Percentiles rank a stretch among this genome's conserved stretches.
Evolutionary conservation across 2,113 vertebrate genomes (phyloP).

Genomic region (Calidris pygmaea): DNA sequence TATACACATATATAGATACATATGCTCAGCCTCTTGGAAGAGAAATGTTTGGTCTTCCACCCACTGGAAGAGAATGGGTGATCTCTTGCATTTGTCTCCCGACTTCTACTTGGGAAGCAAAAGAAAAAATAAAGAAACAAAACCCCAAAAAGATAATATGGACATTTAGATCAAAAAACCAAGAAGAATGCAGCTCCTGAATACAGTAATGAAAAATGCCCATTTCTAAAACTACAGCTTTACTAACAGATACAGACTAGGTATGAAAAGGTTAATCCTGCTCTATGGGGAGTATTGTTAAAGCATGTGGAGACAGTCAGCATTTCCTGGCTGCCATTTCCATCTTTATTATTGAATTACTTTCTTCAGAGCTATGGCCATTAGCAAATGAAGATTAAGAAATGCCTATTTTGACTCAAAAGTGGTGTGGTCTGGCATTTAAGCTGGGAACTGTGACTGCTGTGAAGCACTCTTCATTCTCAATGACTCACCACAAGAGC

Average conservation of each 20-base stretch:
- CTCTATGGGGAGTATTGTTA: background rate
- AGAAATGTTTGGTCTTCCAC: background rate
- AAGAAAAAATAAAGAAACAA: background rate
- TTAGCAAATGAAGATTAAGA: constrained; percentile 28
- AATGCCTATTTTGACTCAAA: background rate
- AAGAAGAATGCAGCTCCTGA: background rate
- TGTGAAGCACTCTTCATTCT: background rate
- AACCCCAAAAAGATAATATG: background rate
- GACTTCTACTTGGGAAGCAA: background rate
- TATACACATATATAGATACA: background rate
- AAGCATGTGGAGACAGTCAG: background rate
- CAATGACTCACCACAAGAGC: background rate
- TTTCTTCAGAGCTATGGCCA: background rate
- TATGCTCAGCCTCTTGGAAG: background rate
- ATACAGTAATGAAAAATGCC: background rate
- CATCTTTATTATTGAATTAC: constrained; percentile 15
- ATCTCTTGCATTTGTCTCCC: background rate
- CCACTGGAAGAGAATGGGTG: background rate
- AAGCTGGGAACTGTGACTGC: background rate
- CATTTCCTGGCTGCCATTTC: background rate
- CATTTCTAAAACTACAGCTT: background rate
- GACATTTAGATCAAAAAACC: background rate
- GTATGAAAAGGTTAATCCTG: background rate
- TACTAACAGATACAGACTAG: background rate
- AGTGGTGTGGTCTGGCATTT: constrained; percentile 12